Evolutionary conservation across 2,888 invertebrate species (phyloP).

Genomic region (Plebejus argus): DNA sequence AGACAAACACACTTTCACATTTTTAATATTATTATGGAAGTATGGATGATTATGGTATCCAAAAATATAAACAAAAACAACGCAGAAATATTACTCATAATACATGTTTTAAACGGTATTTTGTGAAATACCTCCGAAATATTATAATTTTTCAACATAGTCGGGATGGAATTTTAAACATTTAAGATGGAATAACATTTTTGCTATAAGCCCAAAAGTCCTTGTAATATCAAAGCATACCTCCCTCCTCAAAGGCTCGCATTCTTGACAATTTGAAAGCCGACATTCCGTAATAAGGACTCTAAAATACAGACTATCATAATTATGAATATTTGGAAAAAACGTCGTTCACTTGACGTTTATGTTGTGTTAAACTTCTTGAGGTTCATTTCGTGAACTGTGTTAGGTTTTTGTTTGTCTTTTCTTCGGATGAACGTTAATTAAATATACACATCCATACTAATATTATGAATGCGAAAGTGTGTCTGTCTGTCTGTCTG

Average conservation of each 20-base stretch:
- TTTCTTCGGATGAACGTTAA: too few species aligned
- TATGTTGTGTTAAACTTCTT: neutral
- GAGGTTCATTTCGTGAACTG: neutral
- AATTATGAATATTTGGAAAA: neutral
- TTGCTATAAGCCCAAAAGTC: constrained; percentile 44
- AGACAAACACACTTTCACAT: too few species aligned
- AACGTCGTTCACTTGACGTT: neutral
- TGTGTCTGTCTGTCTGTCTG: too few species aligned
- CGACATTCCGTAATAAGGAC: constrained; percentile 52
- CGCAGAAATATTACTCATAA: neutral
- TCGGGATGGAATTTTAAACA: constrained; percentile 8
- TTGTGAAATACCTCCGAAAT: neutral
- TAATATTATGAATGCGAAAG: too few species aligned
- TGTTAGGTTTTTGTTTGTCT: too few species aligned
- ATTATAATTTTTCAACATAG: constrained; percentile 15
- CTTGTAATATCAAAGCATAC: constrained; percentile 46
- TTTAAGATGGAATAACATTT: constrained; percentile 38
- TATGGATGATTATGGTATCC: neutral
- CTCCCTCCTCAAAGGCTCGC: constrained; percentile 47
- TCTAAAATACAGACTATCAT: constrained; percentile 46
- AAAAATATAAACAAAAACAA: neutral
- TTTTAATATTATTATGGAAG: neutral
- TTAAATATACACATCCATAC: too few species aligned
- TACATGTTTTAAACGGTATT: neutral
- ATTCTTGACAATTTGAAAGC: constrained; percentile 48